Base-by-base conservation (phyloP, 2,888 invertebrate species). In the Ptilodon capucinus region DNA sequence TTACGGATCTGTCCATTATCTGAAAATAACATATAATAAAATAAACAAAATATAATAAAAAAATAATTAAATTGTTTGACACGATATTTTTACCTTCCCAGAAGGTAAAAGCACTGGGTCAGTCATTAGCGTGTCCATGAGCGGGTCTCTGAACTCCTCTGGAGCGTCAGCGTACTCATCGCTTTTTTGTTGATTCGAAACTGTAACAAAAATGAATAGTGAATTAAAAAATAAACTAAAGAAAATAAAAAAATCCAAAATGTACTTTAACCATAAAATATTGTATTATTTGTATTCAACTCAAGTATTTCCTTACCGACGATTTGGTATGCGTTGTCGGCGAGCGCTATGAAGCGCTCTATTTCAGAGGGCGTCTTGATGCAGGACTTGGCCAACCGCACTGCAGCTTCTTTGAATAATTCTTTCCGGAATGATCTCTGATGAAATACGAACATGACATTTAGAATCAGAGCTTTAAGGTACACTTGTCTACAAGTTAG, bases 101-200 rank as follows among this genome's bases (percentile, higher is more conserved):
- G 97, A 97, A 2, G 98, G 98, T 70, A 99, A 91, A 55, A 95
- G 90, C 8, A 99, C 99, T 8, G 99, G 99, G 86, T 99, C 98
- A 5, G 95, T 95, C 98, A 99, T 99, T 42, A 99, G 90, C 0
- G 98, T 98, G 81, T 98, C 98, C 99, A 99, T 99, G 28, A 99
- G 92, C 0, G 98, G 98, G 91, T 99, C 99, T 82, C 95, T 95
- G 83, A 98, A 99, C 85, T 98, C 98, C 68, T 98, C 98, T 0
- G 99, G 98, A 30, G 98, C 98, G 84, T 98, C 98, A 17, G 97
- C 97, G 79, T 95, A 96, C 87, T 98, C 98, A 65, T 98, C 96
- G 72, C 98, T 98, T 57, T 95, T 94, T 70, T 96, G 95, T 81
- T 96, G 94, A 82, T 98, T 98, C 42, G 94, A 93, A 60, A 95